Percentiles rank a stretch among this genome's conserved stretches.
phyloP scores from a whole-genome alignment of 2,888 invertebrate species.

The Pristionchus arcanus region DNA sequence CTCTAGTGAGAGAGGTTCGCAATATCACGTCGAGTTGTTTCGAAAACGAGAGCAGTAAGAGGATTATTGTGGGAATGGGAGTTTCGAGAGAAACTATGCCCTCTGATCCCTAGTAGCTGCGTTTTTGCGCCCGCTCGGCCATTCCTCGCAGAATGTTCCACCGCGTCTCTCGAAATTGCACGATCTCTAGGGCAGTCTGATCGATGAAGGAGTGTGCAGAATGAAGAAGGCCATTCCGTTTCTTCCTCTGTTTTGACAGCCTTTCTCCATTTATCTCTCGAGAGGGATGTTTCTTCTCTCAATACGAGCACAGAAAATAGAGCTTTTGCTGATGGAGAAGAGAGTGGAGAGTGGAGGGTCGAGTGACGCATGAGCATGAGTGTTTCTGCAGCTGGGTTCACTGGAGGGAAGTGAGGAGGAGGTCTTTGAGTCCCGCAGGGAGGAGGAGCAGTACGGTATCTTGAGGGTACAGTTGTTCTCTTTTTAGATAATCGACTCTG shows the following conservation, averaged over 20 bases:
- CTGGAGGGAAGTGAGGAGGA: background rate
- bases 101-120: constrained; percentile 18
- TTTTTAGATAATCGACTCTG: background rate
- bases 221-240: background rate
- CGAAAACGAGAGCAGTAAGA: background rate
- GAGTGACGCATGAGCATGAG: constrained; percentile 26
- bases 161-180: background rate
- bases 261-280: constrained; percentile 4
- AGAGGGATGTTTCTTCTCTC: constrained; percentile 26
- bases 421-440: constrained; percentile 11
- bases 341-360: background rate
- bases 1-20: background rate
- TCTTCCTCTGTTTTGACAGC: constrained; percentile 46
- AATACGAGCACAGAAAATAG: background rate
- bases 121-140: background rate
- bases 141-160: constrained; percentile 8
- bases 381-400: constrained; percentile 45
- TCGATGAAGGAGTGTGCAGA: background rate
- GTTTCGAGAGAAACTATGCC: constrained; percentile 19
- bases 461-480: no score
- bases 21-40: constrained; percentile 26
- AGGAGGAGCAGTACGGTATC: background rate
- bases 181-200: background rate
- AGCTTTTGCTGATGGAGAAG: background rate
- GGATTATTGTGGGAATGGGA: background rate